Conservation (phyloP, 2,797 vertebrate species). For the Botia almorhae region DNA sequence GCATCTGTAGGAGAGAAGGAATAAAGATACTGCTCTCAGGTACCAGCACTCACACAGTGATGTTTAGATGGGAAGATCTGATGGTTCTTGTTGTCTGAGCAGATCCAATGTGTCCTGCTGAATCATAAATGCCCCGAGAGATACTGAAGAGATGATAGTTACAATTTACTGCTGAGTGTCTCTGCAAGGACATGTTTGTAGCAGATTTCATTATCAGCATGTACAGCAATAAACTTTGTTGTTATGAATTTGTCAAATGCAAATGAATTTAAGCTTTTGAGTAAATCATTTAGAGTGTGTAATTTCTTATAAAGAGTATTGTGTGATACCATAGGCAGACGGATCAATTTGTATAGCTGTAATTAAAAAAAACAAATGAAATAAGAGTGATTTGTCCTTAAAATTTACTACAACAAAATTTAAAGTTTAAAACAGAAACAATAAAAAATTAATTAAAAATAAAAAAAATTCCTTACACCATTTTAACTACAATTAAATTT, state of each 20-base stretch:
- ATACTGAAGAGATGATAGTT: neutral
- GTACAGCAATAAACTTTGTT: neutral
- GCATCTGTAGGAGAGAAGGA: constrained; percentile 2
- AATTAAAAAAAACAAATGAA: no score
- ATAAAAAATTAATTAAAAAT: no score
- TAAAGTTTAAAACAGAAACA: no score
- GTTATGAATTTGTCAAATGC: neutral
- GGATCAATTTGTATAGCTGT: no score
- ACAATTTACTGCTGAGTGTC: neutral
- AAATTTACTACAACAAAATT: no score
- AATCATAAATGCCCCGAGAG: neutral
- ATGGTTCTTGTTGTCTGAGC: neutral
- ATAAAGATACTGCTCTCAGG: neutral
- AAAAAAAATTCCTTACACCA: no score
- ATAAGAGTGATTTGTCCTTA: no score
- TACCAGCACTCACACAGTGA: constrained; percentile 12
- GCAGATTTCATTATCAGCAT: neutral
- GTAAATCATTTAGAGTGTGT: neutral
- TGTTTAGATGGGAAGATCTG: neutral
- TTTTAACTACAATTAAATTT: no score
- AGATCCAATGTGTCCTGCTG: neutral
- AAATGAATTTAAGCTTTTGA: neutral
- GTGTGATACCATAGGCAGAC: no score
- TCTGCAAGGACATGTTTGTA: neutral
- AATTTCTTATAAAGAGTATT: no score